Evolutionary conservation across 1,140 invertebrate genomes (phyloP), one percentile per base, ranked within the genome.

Genomic region (Dryas iulia): DNA sequence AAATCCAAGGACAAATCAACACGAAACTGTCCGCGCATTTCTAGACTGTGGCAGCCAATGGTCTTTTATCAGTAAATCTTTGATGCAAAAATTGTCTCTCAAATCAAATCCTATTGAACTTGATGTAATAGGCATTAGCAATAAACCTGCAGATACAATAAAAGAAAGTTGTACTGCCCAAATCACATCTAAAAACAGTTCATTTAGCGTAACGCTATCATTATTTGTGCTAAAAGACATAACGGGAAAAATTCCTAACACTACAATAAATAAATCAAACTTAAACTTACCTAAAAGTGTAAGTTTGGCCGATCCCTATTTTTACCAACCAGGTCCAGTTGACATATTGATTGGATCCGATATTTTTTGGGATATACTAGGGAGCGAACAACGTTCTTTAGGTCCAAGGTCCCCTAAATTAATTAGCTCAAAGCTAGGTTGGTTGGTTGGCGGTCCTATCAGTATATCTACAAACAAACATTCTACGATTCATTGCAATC

Each of bases 1-100:
- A 21, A 74, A 79, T 68, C 77, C 74, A 33, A 26, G 33, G 24
- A 71, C 18, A 18, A 65, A 63, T 59, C 58, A 74, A 52, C 54
- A 62, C 26, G 24, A 39, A 58, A 52, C 68, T 59, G 66, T 73
- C 25, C 64, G 68, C 5, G 72, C 76, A 1, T 35, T 78, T 11
- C 54, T 76, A 25, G 69, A 59, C 30, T 58, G 54, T 26, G 63
- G 72, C 21, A 73, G 71, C 47, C 66, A 73, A 61, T 67, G 66
- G 25, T 68, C 63, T 30, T 75, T 64, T 54, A 64, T 64, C 14
- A 59, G 25, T 31, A 59, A 60, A 59, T 30, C 6, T 59, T 53
- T 60, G 53, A 56, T 58, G 53, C 56, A 59, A 39, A 47, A 56
- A 59, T 66, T 66, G 21, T 58, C 25, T 59, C 53, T 66, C 33